Evolutionary conservation across 2,888 invertebrate genomes (phyloP).

Genomic region (Cataglyphis albicans): DNA sequence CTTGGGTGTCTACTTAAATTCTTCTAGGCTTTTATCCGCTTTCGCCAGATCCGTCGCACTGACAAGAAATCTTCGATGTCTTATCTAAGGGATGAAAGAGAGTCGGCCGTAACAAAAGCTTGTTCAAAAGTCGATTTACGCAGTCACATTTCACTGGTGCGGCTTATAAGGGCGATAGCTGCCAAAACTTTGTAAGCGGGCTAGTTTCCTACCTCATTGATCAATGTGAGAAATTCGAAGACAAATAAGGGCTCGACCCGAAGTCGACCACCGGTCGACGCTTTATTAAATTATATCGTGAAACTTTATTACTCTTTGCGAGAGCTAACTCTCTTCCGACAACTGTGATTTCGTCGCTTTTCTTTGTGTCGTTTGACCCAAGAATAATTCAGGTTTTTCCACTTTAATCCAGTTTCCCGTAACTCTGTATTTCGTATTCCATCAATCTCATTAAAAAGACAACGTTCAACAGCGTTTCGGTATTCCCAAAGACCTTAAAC

Average conservation of each 20-base stretch:
- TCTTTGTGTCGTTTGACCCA: constrained; percentile 5
- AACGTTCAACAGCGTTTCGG: constrained; percentile 18
- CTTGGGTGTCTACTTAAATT: neutral
- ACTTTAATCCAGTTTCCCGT: constrained; percentile 6
- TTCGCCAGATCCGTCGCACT: neutral
- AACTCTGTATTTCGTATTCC: neutral
- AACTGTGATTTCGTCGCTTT: constrained; percentile 37
- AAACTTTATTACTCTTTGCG: constrained; percentile 40
- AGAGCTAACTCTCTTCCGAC: constrained; percentile 23
- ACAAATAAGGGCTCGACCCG: constrained; percentile 18
- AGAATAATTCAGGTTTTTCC: constrained; percentile 24
- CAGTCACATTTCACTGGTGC: constrained; percentile 47
- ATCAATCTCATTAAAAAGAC: constrained; percentile 24
- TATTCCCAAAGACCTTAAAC: constrained; percentile 16
- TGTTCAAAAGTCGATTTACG: constrained; percentile 65
- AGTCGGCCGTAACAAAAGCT: constrained; percentile 11
- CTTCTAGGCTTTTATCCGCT: constrained; percentile 6
- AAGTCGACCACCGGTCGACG: constrained; percentile 20
- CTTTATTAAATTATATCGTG: constrained; percentile 45
- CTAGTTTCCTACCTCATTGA: constrained; percentile 42
- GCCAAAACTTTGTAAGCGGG: constrained; percentile 38
- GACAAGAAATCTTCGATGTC: constrained; percentile 37
- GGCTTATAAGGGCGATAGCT: constrained; percentile 42
- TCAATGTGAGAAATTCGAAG: constrained; percentile 44
- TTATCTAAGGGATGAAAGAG: constrained; percentile 14